Evolutionary conservation across 2,888 invertebrate genomes (phyloP).

Genomic region (Dicranocentrus wangi): DNA sequence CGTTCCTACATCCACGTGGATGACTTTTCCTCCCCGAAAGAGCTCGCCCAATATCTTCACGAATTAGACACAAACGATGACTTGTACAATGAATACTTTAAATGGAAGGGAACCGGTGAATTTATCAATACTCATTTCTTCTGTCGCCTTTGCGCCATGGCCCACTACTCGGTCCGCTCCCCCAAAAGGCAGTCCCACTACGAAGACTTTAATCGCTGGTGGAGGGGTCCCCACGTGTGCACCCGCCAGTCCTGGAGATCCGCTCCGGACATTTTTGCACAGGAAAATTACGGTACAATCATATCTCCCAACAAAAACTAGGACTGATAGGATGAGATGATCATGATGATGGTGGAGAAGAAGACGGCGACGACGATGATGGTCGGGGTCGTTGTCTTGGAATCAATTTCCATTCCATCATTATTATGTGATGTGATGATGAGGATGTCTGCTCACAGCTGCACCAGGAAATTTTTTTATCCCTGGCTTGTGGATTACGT

Average conservation of each 20-base stretch:
- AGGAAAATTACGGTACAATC: slow-evolving; percentile 65
- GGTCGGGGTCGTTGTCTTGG: no score
- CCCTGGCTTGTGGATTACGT: no score
- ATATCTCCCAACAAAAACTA: slow-evolving; percentile 26
- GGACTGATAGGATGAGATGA: background rate
- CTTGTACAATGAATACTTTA: slow-evolving; percentile 94
- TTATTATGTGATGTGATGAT: no score
- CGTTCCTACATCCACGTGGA: slow-evolving; percentile 96
- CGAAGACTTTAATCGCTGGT: slow-evolving; percentile 92
- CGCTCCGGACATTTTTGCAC: slow-evolving; percentile 72
- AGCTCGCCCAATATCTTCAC: slow-evolving; percentile 89
- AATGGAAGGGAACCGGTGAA: slow-evolving; percentile 94
- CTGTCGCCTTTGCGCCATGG: slow-evolving; percentile 90
- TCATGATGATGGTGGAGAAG: background rate
- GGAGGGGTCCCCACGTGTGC: slow-evolving; percentile 85
- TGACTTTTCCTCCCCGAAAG: slow-evolving; percentile 90
- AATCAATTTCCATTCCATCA: no score
- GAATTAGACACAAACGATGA: slow-evolving; percentile 90
- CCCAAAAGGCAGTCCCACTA: slow-evolving; percentile 77
- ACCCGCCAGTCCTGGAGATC: slow-evolving; percentile 83
- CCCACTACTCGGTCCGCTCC: slow-evolving; percentile 79
- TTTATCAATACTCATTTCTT: slow-evolving; percentile 97
- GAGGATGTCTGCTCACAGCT: no score
- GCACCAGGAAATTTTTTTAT: no score
- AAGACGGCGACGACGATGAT: no score